Conservation (phyloP, 1,140 invertebrate genomes). For the Adoxophyes honmai region DNA sequence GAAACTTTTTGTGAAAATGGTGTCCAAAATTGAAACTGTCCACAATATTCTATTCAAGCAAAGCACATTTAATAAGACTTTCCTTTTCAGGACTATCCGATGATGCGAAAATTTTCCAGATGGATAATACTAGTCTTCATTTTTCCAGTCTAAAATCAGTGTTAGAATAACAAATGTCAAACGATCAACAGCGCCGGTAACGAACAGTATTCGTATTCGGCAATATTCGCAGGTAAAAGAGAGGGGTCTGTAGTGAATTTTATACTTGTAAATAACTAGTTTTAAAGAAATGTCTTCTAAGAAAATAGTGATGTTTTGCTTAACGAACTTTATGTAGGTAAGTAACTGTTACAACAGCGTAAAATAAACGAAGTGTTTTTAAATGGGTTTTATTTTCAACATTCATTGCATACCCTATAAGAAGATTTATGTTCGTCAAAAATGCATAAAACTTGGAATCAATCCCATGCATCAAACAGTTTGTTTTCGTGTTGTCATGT, state of each 20-base stretch:
- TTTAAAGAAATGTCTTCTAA: conserved; percentile 44
- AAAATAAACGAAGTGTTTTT: conserved; percentile 58
- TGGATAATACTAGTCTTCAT: conserved; percentile 23
- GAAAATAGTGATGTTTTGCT: conserved; percentile 63
- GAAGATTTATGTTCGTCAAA: neutral
- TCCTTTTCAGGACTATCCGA: conserved; percentile 53
- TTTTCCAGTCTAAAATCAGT: conserved; percentile 46
- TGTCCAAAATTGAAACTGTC: too few relatives aligned
- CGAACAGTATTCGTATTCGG: conserved; percentile 38
- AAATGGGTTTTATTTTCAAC: conserved; percentile 16
- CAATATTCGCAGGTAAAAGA: conserved; percentile 32
- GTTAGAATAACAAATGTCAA: conserved; percentile 26
- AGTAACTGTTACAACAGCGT: conserved; percentile 54
- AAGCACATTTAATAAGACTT: conserved; percentile 17
- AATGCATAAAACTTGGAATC: neutral
- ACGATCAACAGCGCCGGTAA: conserved; percentile 38
- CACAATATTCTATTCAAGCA: too few relatives aligned
- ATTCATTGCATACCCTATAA: neutral
- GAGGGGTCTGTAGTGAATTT: conserved; percentile 52
- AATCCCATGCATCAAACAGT: conserved; percentile 1
- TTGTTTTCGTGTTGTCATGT: neutral
- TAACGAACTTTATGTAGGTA: conserved; percentile 55
- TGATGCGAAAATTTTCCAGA: conserved; percentile 38
- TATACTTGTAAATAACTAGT: conserved; percentile 68
- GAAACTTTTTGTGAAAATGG: too few relatives aligned